Evolutionary conservation across 2,797 vertebrate species (phyloP).

Genomic region (Oophaga sylvatica): DNA sequence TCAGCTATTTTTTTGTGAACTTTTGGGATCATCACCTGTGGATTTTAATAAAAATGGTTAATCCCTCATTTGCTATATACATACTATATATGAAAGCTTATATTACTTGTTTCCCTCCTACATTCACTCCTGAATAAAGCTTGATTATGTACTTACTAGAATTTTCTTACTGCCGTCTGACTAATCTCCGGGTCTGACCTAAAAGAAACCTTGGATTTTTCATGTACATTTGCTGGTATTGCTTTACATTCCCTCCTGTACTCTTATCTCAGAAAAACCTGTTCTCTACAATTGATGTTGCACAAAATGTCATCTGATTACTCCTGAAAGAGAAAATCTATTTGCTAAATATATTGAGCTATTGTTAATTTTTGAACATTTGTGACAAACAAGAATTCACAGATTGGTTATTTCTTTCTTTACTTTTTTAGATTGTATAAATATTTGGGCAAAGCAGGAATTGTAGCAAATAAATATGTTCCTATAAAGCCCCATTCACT

Average conservation of each 20-base stretch:
- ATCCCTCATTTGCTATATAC: neutral
- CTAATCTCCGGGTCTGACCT: constrained; percentile 28
- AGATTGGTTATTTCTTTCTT: neutral
- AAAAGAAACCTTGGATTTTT: constrained; percentile 27
- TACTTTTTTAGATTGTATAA: neutral
- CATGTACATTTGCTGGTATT: constrained; percentile 24
- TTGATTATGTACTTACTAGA: constrained; percentile 31
- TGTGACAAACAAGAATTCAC: neutral
- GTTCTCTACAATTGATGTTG: constrained; percentile 16
- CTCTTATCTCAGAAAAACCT: constrained; percentile 13
- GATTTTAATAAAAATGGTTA: neutral
- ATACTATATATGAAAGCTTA: neutral
- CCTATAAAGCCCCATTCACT: no score
- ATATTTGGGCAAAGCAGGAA: neutral
- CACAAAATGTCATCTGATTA: neutral
- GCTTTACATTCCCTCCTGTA: constrained; percentile 13
- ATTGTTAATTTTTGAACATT: neutral
- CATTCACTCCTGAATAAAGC: constrained; percentile 13
- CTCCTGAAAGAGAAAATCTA: neutral
- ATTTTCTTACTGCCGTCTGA: constrained; percentile 25
- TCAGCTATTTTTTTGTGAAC: neutral
- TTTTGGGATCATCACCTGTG: neutral
- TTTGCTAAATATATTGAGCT: neutral
- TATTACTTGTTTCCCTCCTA: constrained; percentile 1
- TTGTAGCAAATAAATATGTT: neutral